Percentiles rank a stretch among this genome's conserved stretches.
Evolutionary conservation across 1,140 invertebrate species (phyloP).

Genomic region (Rhagoletis pomonella): DNA sequence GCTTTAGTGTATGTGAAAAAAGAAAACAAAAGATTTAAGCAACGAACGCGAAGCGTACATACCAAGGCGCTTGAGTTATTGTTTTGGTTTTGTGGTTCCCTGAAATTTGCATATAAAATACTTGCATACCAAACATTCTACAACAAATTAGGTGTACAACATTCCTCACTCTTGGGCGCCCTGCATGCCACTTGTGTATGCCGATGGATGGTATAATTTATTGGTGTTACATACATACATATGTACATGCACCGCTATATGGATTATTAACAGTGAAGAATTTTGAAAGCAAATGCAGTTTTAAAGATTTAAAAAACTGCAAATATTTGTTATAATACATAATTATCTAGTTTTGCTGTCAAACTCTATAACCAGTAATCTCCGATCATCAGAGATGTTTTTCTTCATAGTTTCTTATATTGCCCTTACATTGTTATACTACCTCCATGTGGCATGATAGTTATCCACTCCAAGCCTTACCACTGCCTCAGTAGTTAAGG

Average conservation of each 20-base stretch:
- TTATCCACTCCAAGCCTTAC: too few species aligned
- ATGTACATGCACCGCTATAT: background rate
- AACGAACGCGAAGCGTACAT: conserved; percentile 12
- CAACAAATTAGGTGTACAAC: conserved; percentile 17
- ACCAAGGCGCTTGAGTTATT: conserved; percentile 26
- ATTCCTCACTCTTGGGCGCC: background rate
- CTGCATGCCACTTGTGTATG: background rate
- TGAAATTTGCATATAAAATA: conserved; percentile 47
- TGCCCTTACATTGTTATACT: too few species aligned
- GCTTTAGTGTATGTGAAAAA: conserved; percentile 13
- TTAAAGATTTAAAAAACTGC: too few species aligned
- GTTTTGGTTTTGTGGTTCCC: conserved; percentile 8
- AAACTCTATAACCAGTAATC: too few species aligned
- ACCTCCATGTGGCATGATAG: too few species aligned
- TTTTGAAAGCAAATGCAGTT: background rate
- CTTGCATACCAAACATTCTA: conserved; percentile 42
- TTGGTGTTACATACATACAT: background rate
- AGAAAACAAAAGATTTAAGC: conserved; percentile 30
- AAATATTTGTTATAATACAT: too few species aligned
- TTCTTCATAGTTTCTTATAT: too few species aligned
- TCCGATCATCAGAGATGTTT: too few species aligned
- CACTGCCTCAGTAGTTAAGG: too few species aligned
- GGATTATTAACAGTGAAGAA: background rate
- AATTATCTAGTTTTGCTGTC: too few species aligned
- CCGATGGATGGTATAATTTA: too few species aligned